phyloP scores from a whole-genome alignment of 2,113 vertebrate species.

The Mustela nigripes region DNA sequence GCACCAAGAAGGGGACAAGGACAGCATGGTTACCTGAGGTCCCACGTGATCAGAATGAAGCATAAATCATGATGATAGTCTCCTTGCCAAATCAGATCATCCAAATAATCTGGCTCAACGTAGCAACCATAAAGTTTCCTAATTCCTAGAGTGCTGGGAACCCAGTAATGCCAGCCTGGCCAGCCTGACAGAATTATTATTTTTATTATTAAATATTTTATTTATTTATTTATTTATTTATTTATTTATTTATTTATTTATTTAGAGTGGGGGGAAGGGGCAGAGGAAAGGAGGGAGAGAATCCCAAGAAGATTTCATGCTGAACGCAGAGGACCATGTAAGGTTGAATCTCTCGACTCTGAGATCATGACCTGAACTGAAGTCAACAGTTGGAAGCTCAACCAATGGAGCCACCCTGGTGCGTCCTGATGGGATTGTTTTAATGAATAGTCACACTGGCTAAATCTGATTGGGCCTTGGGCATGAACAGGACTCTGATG shows the following conservation, averaged over 20 bases:
- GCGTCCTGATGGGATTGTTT: not conserved
- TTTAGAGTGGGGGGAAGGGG: no score
- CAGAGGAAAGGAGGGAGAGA: no score
- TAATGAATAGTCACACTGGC: not conserved
- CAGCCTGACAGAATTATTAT: no score
- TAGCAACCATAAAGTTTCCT: not conserved
- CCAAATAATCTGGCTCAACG: not conserved
- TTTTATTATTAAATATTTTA: no score
- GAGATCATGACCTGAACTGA: no score
- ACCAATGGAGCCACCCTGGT: no score
- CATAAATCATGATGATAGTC: not conserved
- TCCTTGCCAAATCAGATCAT: not conserved
- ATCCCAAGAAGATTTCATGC: no score
- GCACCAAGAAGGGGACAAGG: not conserved
- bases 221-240: no score
- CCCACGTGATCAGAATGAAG: not conserved
- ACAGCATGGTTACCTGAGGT: accelerated
- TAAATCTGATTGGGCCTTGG: not conserved
- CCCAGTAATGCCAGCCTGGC: not conserved
- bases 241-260: no score
- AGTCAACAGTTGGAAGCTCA: no score
- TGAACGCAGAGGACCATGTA: no score
- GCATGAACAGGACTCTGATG: not conserved
- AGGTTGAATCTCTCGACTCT: no score
- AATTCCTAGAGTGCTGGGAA: not conserved